Conservation (phyloP, 1,140 invertebrate genomes). For the Hylaeus volcanicus region DNA sequence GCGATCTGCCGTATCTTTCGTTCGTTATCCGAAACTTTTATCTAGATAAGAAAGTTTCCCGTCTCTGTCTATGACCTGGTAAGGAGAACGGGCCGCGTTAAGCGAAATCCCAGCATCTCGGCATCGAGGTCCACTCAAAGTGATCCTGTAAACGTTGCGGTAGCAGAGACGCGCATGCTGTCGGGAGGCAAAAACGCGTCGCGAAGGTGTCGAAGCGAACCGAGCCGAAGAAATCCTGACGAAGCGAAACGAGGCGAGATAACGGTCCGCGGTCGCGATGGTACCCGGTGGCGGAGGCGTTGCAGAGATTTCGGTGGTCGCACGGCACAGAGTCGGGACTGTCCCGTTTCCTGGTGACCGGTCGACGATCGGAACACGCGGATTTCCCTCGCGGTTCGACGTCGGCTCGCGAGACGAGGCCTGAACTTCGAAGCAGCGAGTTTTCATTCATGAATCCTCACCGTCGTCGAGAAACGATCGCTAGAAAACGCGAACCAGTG, state of each 20-base stretch:
- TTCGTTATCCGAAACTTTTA: too few species aligned
- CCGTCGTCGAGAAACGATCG: slow-evolving; percentile 52
- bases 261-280: too few species aligned
- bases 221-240: not conserved
- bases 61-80: too few species aligned
- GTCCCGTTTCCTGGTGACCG: not conserved
- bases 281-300: not conserved
- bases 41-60: too few species aligned
- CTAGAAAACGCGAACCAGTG: slow-evolving; percentile 68
- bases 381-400: slow-evolving; percentile 10
- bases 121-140: too few species aligned
- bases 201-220: too few species aligned
- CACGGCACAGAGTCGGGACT: not conserved
- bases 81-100: too few species aligned
- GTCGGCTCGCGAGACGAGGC: slow-evolving; percentile 27
- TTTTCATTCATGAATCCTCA: slow-evolving; percentile 73
- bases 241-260: not conserved
- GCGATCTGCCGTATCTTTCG: too few species aligned
- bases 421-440: not conserved
- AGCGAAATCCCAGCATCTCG: too few species aligned
- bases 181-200: too few species aligned
- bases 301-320: slow-evolving; percentile 1
- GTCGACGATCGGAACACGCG: not conserved
- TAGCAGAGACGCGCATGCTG: too few species aligned
- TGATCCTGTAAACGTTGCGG: too few species aligned